These are phyloP conservation scores for Megalops cyprinoides DNA, from an alignment of 2,797 vertebrate genomes.

Conservation along the genomic window DNA sequence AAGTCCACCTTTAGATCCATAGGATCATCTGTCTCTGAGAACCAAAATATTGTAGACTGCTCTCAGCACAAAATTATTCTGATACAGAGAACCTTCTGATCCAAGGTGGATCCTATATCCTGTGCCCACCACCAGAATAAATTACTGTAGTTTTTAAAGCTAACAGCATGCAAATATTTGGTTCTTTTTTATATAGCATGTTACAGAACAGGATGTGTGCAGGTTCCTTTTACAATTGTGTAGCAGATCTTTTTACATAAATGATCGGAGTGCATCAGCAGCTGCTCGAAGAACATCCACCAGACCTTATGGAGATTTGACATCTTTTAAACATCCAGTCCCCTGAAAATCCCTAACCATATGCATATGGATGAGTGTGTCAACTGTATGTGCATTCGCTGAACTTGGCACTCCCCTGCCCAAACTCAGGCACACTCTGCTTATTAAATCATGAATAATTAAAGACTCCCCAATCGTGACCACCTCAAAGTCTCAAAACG, in stretches of 20 bases:
- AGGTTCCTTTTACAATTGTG: too few relatives aligned
- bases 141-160: too few relatives aligned
- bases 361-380: slow-evolving; percentile 4
- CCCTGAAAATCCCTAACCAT: neutral
- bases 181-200: too few relatives aligned
- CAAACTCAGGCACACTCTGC: neutral
- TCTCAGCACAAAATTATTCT: too few relatives aligned
- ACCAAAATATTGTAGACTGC: too few relatives aligned
- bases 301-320: slow-evolving; percentile 26
- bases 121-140: too few relatives aligned
- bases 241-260: too few relatives aligned
- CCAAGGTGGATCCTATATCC: too few relatives aligned
- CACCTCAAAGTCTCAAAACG: neutral
- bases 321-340: slow-evolving; percentile 1
- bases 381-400: neutral
- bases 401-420: neutral
- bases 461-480: neutral
- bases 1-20: neutral
- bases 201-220: too few relatives aligned
- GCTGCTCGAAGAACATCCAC: neutral
- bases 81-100: too few relatives aligned
- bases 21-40: neutral
- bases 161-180: too few relatives aligned
- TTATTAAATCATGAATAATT: slow-evolving; percentile 15
- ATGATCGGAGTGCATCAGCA: neutral